phyloP scores from a whole-genome alignment of 2,797 vertebrate genomes.

The Sebastes trivittatus region DNA sequence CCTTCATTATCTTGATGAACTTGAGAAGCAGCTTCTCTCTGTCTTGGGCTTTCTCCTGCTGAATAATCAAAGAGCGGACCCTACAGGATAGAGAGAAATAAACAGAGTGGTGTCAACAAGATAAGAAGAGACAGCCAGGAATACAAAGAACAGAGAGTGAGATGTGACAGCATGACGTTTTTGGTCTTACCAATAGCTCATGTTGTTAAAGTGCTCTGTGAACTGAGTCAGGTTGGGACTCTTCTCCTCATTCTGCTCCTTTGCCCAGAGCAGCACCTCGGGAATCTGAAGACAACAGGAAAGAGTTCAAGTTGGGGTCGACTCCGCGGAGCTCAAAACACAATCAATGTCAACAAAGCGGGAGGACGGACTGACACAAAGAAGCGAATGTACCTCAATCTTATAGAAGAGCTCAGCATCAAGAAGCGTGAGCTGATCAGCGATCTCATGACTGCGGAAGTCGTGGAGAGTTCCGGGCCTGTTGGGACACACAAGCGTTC shows the following conservation, averaged over 20 bases:
- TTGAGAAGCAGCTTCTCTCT: conserved; percentile 96
- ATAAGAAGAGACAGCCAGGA: background rate
- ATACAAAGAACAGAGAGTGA: background rate
- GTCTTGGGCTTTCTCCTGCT: conserved; percentile 98
- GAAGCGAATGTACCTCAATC: conserved; percentile 86
- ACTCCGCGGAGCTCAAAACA: background rate
- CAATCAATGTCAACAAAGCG: background rate
- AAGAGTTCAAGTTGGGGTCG: background rate
- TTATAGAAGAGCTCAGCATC: conserved; percentile 98
- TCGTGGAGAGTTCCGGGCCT: conserved; percentile 98
- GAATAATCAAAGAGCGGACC: conserved; percentile 99
- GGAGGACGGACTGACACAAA: background rate
- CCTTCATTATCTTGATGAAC: conserved; percentile 99
- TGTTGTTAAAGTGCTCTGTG: conserved; percentile 99
- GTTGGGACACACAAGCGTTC: conserved; percentile 26
- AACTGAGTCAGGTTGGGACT: conserved; percentile 99
- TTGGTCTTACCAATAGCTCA: conserved; percentile 95
- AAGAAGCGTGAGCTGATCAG: conserved; percentile 96
- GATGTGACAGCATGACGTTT: too few relatives aligned
- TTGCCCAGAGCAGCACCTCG: conserved; percentile 98
- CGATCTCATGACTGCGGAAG: conserved; percentile 98
- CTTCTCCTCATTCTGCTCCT: conserved; percentile 99
- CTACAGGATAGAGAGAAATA: conserved; percentile 69
- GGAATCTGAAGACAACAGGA: conserved; percentile 86
- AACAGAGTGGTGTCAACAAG: background rate